Evolutionary conservation across 2,797 vertebrate species (phyloP).

Genomic region (Tragopan temminckii): DNA sequence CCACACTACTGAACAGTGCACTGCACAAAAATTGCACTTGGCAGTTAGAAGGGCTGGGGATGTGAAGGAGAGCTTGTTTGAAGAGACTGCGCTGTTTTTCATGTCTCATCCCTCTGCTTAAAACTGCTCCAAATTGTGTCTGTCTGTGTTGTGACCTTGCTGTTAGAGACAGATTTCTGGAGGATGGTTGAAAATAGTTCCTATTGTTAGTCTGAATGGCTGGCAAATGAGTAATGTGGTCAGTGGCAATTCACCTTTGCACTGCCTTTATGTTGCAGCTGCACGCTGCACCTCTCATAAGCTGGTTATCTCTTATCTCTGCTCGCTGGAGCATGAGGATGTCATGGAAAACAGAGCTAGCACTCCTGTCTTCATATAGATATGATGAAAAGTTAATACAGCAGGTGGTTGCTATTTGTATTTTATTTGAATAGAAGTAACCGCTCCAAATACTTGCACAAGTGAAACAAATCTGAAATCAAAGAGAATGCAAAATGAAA

Average conservation of each 20-base stretch:
- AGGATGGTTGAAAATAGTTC: background rate
- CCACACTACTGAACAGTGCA: background rate
- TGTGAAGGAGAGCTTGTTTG: accelerated
- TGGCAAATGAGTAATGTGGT: background rate
- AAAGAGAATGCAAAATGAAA: background rate
- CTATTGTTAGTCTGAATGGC: background rate
- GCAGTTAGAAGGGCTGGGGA: background rate
- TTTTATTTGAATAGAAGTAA: background rate
- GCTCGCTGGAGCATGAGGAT: background rate
- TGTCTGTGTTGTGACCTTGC: background rate
- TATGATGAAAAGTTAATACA: background rate
- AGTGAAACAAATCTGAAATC: background rate
- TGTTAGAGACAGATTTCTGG: background rate
- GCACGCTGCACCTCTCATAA: accelerated
- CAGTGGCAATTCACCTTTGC: background rate
- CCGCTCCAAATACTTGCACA: background rate
- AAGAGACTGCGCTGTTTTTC: background rate
- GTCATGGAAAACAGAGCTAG: background rate
- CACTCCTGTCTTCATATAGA: background rate
- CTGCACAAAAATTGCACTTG: background rate
- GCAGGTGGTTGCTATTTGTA: background rate
- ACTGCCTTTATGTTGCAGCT: background rate
- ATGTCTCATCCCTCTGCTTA: background rate
- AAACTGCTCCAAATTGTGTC: background rate
- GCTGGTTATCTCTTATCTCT: background rate